A percentile compares a stretch with the other conserved stretches of the same genome.
Evolutionary conservation across 2,888 invertebrate genomes (phyloP).

Genomic region (Trichogramma evanescens): DNA sequence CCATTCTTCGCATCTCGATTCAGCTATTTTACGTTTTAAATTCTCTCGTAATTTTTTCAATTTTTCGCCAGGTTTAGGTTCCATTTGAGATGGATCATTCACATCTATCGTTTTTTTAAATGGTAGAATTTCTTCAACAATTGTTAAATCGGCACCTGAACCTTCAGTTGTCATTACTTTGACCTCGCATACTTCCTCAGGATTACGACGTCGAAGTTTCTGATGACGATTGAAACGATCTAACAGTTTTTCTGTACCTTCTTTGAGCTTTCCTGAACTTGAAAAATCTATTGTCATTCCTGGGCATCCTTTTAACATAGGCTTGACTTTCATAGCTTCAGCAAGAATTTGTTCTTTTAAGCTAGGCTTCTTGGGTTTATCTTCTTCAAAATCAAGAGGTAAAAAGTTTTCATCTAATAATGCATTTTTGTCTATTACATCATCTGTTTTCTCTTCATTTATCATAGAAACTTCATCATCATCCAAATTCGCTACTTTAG

Average conservation of each 20-base stretch:
- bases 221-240: conserved; percentile 60
- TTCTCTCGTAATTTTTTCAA: conserved; percentile 64
- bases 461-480: not conserved
- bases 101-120: conserved; percentile 16
- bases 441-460: not conserved
- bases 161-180: conserved; percentile 29
- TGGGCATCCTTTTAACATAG: conserved; percentile 51
- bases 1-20: conserved; percentile 65
- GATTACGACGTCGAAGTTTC: conserved; percentile 50
- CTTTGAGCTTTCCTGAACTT: conserved; percentile 8
- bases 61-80: conserved; percentile 63
- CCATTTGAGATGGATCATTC: conserved; percentile 30
- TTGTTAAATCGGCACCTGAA: conserved; percentile 25
- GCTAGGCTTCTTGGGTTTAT: conserved; percentile 6
- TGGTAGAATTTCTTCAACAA: conserved; percentile 22
- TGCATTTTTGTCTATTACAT: conserved; percentile 7
- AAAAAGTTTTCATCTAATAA: conserved; percentile 18
- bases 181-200: conserved; percentile 41
- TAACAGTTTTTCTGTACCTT: conserved; percentile 11
- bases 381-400: conserved; percentile 23
- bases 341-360: conserved; percentile 31
- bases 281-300: conserved; percentile 60
- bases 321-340: conserved; percentile 34
- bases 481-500: not conserved
- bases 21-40: conserved; percentile 64